These are phyloP conservation scores for Pardalotus punctatus DNA, from an alignment of 2,113 vertebrate genomes.

Conservation along the genomic window DNA sequence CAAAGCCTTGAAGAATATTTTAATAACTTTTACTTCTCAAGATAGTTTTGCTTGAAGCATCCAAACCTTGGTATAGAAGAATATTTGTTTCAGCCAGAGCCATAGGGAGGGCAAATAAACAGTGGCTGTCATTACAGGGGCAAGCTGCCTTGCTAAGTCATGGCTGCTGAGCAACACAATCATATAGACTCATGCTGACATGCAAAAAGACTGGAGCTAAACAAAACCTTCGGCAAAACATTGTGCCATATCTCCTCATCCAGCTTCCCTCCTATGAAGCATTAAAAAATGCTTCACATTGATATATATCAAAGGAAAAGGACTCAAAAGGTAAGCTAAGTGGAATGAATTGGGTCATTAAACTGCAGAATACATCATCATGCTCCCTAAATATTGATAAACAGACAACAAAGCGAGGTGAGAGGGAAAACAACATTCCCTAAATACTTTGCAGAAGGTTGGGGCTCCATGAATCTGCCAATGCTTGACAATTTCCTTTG, in stretches of 20 bases:
- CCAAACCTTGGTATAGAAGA: not conserved
- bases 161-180: not conserved
- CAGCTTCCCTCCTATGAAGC: not conserved
- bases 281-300: not conserved
- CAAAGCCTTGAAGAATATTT: not conserved
- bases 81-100: not conserved
- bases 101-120: not conserved
- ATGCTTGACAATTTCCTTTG: not conserved
- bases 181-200: slow-evolving; percentile 1
- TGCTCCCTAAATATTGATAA: not conserved
- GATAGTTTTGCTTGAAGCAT: not conserved
- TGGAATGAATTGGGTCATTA: not conserved
- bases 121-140: not conserved
- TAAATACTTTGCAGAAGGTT: not conserved
- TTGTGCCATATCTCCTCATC: not conserved
- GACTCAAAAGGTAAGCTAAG: not conserved
- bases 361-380: not conserved
- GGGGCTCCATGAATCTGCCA: not conserved
- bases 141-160: slow-evolving; percentile 33
- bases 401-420: not conserved
- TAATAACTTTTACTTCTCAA: not conserved
- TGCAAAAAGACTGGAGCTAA: not conserved
- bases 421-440: not conserved
- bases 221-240: not conserved
- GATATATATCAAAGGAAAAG: not conserved